Evolutionary conservation across 2,888 invertebrate genomes (phyloP), one percentile per base, ranked within the genome.

Genomic region (Tipula lateralis): DNA sequence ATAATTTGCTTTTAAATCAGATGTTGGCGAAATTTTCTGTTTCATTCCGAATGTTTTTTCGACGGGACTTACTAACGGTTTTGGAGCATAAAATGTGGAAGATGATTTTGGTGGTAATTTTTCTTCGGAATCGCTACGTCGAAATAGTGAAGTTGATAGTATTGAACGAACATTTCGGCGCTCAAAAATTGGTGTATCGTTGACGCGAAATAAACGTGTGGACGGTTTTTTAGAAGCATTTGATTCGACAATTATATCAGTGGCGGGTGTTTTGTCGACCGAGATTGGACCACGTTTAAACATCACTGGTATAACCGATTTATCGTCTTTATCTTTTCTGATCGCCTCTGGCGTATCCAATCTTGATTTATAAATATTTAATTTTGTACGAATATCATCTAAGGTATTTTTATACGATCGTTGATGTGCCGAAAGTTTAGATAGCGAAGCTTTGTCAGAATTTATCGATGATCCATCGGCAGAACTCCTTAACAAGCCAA

Each of bases 101-200:
- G 19, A 36, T 16, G 16, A 32, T 30, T 83, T 84, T 9, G 34
- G 85, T 85, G 87, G 87, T 36, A 90, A 85, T 87, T 89, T 88
- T 85, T 90, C 90, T 85, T 89, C 90, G 0, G 90, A 89, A 16
- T 89, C 90, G 2, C 87, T 87, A 32, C 86, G 83, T 44, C 85
- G 85, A 19, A 86, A 86, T 19, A 86, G 83, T 19, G 85, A 85
- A 19, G 82, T 86, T 83, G 84, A 84, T 19, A 86, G 84, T 5
- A 85, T 83, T 80, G 84, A 83, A 83, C 84, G 84, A 24, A 85
- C 83, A 83, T 85, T 86, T 2, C 88, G 88, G 0, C 90, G 86
- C 0, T 89, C 90, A 85, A 90, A 90, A 30, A 90, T 89, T 0
- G 90, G 90, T 6, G 90, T 90, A 84, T 90, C 90, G 87, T 90